A percentile compares a stretch with the other conserved stretches of the same genome.
Conservation (phyloP, 2,888 invertebrate genomes). For the Phragmatobia fuliginosa region DNA sequence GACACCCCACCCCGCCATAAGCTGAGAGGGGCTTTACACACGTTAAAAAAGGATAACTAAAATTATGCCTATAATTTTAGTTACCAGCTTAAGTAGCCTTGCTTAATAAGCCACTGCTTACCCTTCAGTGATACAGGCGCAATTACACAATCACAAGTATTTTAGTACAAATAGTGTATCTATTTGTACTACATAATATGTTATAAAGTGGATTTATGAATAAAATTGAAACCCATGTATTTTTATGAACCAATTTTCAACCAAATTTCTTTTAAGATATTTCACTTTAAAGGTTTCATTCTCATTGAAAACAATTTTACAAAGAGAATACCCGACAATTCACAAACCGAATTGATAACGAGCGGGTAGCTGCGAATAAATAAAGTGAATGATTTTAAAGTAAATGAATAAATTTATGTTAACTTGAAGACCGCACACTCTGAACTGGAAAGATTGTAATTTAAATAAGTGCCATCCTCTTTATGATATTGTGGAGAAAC, state of each 20-base stretch:
- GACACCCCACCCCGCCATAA: no score
- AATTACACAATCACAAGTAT: no score
- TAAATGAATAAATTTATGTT: conserved; percentile 33
- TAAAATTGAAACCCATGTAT: background rate
- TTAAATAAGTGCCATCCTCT: background rate
- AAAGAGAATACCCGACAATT: background rate
- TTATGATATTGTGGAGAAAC: no score
- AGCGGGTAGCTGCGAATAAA: conserved; percentile 19
- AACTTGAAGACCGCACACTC: conserved; percentile 18
- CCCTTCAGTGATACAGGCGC: no score
- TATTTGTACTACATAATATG: no score
- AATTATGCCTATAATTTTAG: no score
- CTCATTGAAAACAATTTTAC: conserved; percentile 6
- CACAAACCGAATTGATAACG: conserved; percentile 33
- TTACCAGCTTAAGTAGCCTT: no score
- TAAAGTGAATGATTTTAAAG: conserved; percentile 25
- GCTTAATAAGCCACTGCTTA: no score
- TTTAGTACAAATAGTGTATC: no score
- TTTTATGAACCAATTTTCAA: background rate
- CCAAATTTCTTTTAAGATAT: background rate
- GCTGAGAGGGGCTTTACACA: no score
- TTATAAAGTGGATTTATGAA: no score
- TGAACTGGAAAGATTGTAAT: conserved; percentile 15
- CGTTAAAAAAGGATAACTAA: no score
- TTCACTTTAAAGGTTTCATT: background rate